Percentiles rank a stretch among this genome's conserved stretches.
Conservation (phyloP, 2,888 invertebrate genomes). For the Cotesia congregata region DNA sequence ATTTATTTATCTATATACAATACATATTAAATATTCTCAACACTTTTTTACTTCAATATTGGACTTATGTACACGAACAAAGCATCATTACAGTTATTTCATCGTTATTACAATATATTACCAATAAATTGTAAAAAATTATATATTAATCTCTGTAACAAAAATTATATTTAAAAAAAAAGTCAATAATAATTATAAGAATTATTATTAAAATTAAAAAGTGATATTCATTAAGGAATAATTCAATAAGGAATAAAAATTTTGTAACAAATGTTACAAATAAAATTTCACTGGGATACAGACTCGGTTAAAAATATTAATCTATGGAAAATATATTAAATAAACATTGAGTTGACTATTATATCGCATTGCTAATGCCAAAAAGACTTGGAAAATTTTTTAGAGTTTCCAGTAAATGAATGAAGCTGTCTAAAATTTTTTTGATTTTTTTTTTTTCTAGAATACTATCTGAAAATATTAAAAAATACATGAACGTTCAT, state of each 20-base stretch:
- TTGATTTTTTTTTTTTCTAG: no score
- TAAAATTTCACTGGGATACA: constrained; percentile 12
- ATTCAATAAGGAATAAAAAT: neutral
- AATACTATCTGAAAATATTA: no score
- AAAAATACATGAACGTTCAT: no score
- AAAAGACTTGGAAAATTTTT: no score
- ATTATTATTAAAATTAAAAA: no score
- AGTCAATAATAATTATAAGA: constrained; percentile 2
- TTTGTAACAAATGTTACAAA: neutral
- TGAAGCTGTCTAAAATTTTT: no score
- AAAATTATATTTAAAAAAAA: constrained; percentile 23
- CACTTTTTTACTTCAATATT: constrained; percentile 17
- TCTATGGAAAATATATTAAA: neutral
- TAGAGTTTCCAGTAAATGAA: no score
- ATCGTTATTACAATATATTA: neutral
- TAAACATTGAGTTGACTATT: neutral
- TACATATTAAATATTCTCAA: constrained; percentile 20
- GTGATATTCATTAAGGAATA: no score
- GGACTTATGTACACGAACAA: constrained; percentile 25
- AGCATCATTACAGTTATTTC: constrained; percentile 19
- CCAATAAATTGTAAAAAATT: constrained; percentile 8
- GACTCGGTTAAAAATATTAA: neutral
- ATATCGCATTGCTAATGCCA: neutral
- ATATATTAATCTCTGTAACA: neutral
- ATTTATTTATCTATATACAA: constrained; percentile 32